phyloP scores from a whole-genome alignment of 2,113 vertebrate species.

The Ammodytes marinus region DNA sequence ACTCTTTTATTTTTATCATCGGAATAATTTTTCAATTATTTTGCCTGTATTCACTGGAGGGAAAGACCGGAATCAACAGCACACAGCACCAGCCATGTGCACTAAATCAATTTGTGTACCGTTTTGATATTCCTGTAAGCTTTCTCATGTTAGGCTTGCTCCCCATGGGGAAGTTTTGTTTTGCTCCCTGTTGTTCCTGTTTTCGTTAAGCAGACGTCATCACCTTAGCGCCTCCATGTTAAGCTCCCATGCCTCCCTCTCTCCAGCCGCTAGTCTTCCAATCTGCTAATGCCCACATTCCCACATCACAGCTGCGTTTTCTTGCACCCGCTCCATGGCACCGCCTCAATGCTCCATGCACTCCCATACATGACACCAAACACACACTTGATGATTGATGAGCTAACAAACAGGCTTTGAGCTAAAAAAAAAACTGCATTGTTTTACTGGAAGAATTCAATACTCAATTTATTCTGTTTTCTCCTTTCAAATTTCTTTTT shows the following conservation, averaged over 20 bases:
- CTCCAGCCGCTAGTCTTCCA: constrained; percentile 14
- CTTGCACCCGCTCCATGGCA: neutral
- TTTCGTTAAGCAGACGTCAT: constrained; percentile 56
- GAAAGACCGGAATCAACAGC: constrained; percentile 24
- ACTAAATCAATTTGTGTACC: constrained; percentile 42
- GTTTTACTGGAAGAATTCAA: constrained; percentile 63
- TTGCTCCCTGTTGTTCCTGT: constrained; percentile 45
- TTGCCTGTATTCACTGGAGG: constrained; percentile 4
- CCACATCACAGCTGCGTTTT: constrained; percentile 49
- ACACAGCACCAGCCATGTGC: neutral
- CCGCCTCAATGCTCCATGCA: constrained; percentile 37
- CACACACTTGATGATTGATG: constrained; percentile 73
- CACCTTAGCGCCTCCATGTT: constrained; percentile 45
- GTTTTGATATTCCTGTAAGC: constrained; percentile 44
- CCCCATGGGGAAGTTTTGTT: constrained; percentile 42
- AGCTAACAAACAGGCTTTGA: constrained; percentile 63
- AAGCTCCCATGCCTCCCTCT: constrained; percentile 6
- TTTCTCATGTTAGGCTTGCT: constrained; percentile 22
- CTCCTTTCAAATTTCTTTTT: constrained; percentile 15
- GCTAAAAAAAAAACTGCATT: constrained; percentile 59
- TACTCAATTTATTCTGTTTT: neutral
- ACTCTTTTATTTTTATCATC: constrained; percentile 5
- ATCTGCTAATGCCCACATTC: constrained; percentile 30
- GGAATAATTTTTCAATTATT: constrained; percentile 1
- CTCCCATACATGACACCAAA: constrained; percentile 60